Evolutionary conservation across 2,797 vertebrate genomes (phyloP).

Genomic region (Dermochelys coriacea): DNA sequence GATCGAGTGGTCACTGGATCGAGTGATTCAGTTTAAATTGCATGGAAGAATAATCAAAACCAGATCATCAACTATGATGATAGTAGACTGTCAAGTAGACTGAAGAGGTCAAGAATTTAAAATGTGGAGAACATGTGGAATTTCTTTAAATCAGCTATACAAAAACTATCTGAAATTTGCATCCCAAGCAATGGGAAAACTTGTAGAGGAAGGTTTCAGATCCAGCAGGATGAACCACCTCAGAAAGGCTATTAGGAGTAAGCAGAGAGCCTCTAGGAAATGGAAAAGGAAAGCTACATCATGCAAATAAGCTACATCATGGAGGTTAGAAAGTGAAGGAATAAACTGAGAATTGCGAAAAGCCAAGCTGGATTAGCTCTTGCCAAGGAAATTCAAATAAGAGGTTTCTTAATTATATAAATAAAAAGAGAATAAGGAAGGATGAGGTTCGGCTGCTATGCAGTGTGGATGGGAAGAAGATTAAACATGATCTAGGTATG

Average conservation of each 20-base stretch:
- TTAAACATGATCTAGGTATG: neutral
- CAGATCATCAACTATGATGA: neutral
- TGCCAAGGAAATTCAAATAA: neutral
- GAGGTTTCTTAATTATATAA: neutral
- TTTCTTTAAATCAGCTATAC: neutral
- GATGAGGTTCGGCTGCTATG: neutral
- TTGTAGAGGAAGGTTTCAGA: neutral
- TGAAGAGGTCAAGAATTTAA: neutral
- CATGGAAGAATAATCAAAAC: neutral
- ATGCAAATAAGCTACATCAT: neutral
- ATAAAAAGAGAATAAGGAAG: neutral
- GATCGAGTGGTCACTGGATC: too few species aligned
- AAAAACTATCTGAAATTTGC: too few species aligned
- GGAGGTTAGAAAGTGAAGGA: neutral
- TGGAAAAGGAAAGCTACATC: neutral
- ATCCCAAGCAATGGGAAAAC: neutral
- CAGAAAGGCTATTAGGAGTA: neutral
- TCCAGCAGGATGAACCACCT: neutral
- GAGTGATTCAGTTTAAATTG: neutral
- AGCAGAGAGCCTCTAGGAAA: neutral
- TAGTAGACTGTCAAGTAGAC: neutral
- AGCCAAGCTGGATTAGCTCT: neutral
- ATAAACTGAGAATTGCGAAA: neutral
- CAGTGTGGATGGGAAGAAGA: neutral
- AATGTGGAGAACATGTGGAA: neutral